Conservation (phyloP, 2,113 vertebrate species). For the Cariama cristata region DNA sequence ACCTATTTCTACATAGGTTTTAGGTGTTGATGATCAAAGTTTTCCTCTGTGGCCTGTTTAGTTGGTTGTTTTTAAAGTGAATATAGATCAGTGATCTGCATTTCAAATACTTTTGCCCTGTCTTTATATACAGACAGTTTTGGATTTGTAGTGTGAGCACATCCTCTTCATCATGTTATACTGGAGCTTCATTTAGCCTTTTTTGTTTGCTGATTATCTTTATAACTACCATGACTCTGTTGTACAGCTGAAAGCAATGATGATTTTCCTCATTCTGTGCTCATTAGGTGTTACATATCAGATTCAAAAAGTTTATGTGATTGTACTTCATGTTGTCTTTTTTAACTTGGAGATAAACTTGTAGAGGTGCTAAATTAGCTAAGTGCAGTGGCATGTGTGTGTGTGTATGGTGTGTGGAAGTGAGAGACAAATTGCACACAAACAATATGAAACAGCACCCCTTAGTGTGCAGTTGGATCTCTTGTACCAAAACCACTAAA, state of each 20-base stretch:
- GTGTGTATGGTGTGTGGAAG: accelerated
- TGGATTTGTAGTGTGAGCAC: background rate
- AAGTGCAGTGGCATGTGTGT: background rate
- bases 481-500: background rate
- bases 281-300: constrained; percentile 34
- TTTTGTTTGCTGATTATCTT: background rate
- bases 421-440: accelerated
- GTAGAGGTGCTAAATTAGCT: background rate
- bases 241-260: constrained; percentile 8
- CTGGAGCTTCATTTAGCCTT: accelerated
- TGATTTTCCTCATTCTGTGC: constrained; percentile 36
- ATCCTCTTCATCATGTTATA: background rate
- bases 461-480: background rate
- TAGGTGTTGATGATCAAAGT: background rate
- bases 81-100: background rate
- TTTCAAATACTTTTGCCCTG: background rate
- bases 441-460: constrained; percentile 44
- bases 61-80: background rate
- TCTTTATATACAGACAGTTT: background rate
- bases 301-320: constrained; percentile 22
- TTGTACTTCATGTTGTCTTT: constrained; percentile 16
- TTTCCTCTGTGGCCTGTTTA: background rate
- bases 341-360: background rate
- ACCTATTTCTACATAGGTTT: background rate
- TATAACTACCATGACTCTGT: background rate